Conservation (phyloP, 1,140 invertebrate species). For the Maconellicoccus hirsutus region DNA sequence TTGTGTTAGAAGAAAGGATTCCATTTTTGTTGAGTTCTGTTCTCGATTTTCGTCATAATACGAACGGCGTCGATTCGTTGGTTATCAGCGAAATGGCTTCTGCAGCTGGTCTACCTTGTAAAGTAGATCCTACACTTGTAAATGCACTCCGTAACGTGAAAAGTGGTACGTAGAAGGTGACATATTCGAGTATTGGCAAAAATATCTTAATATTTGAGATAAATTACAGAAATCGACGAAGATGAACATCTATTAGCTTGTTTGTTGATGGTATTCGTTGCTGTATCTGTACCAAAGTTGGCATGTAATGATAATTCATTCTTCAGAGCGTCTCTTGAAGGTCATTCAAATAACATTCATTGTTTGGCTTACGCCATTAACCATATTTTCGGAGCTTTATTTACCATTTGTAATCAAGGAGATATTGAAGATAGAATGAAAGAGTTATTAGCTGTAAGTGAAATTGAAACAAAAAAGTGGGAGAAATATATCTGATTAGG, state of each 20-base stretch:
- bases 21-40: conserved; percentile 95
- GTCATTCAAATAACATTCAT: conserved; percentile 95
- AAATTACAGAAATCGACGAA: conserved; percentile 45
- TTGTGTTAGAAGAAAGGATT: conserved; percentile 86
- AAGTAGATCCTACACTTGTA: conserved; percentile 89
- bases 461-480: not conserved
- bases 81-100: conserved; percentile 95
- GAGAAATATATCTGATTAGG: conserved; percentile 15
- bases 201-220: too few species aligned
- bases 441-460: conserved; percentile 79
- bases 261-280: conserved; percentile 96
- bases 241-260: conserved; percentile 91
- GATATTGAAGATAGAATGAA: conserved; percentile 97
- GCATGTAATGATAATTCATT: conserved; percentile 80
- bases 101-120: conserved; percentile 81
- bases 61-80: not conserved
- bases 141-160: conserved; percentile 78
- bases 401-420: conserved; percentile 85
- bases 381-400: conserved; percentile 90
- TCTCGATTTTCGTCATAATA: conserved; percentile 83
- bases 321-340: conserved; percentile 82
- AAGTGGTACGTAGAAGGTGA: conserved; percentile 40
- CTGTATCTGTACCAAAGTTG: conserved; percentile 93
- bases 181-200: too few species aligned
- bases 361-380: conserved; percentile 94